Evolutionary conservation across 2,888 invertebrate species (phyloP), one percentile per base, ranked within the genome.

Genomic region (Caenorhabditis macrosperma): DNA sequence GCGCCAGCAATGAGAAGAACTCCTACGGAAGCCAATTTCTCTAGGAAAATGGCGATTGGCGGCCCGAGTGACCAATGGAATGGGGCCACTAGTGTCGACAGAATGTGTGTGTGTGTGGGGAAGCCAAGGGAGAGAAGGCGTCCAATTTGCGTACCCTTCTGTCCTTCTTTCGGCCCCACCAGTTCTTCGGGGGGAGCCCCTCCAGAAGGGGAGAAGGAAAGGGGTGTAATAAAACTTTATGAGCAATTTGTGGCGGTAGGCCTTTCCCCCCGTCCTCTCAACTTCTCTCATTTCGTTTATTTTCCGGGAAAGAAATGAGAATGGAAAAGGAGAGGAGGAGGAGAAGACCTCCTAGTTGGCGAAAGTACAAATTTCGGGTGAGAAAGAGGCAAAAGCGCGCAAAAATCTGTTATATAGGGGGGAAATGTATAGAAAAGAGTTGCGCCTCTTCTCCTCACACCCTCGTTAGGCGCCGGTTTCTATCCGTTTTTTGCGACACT

Each of bases 201-300:
- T 24, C n/a, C 55, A 44, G 57, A 67, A 55, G 67, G 48, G 33
- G 57, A 57, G 59, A 52, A 59, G 57, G 68, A 52, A 41, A 30
- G 69, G 52, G 41, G 63, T 63, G 72, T 72, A 72, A 72, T 72
- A 72, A 72, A 72, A 72, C 35, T 72, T 72, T 72, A 72, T 72
- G 72, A 72, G 72, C 72, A 72, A 71, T 71, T 71, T 71, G 71
- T 54, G 50, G 24, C 22, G n/a, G n/a, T n/a, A n/a, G n/a, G n/a
- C n/a, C n/a, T n/a, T n/a, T n/a, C 1, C 48, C 48, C 3, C 5
- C 22, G 7, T 46, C 46, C 46, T 48, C 35, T 68, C 57, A 46
- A 33, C 67, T 44, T 22, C 67, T 67, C 68, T 57, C 46, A 46
- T 46, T 46, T 46, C 48, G 22, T 59, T 68, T 59, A 33, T 35